phyloP scores from a whole-genome alignment of 2,888 invertebrate species.

The Sacculina carcini region DNA sequence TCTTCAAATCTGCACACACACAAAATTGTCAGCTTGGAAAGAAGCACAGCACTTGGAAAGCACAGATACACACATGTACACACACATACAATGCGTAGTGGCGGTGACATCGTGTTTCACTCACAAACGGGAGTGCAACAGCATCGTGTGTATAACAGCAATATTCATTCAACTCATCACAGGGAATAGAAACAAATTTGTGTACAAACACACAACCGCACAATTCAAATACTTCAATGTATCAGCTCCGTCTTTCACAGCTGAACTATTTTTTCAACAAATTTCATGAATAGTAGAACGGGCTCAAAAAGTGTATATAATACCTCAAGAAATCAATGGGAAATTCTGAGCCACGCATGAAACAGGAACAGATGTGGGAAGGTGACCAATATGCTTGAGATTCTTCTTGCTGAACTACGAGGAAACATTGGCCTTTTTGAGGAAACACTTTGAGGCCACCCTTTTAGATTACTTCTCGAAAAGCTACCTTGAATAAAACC shows the following conservation, averaged over 20 bases:
- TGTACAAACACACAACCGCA: neutral
- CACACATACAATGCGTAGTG: too few species aligned
- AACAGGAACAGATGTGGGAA: neutral
- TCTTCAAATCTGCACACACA: slow-evolving; percentile 1
- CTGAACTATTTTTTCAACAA: neutral
- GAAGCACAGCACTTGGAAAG: neutral
- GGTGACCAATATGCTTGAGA: neutral
- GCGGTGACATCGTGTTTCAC: too few species aligned
- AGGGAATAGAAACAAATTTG: slow-evolving; percentile 1
- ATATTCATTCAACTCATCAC: too few species aligned
- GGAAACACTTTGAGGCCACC: neutral
- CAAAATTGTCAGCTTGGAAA: neutral
- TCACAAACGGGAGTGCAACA: too few species aligned
- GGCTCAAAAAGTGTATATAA: neutral
- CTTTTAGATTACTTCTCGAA: too few species aligned
- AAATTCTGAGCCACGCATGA: neutral
- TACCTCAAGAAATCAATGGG: neutral
- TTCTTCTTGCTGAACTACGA: too few species aligned
- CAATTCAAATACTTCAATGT: neutral
- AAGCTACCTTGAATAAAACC: too few species aligned
- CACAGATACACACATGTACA: neutral
- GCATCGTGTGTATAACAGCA: too few species aligned
- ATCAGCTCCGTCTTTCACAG: neutral
- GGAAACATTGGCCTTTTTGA: too few species aligned
- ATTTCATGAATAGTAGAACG: neutral